Conservation (phyloP, 2,797 vertebrate species). For the Fundulus diaphanus region DNA sequence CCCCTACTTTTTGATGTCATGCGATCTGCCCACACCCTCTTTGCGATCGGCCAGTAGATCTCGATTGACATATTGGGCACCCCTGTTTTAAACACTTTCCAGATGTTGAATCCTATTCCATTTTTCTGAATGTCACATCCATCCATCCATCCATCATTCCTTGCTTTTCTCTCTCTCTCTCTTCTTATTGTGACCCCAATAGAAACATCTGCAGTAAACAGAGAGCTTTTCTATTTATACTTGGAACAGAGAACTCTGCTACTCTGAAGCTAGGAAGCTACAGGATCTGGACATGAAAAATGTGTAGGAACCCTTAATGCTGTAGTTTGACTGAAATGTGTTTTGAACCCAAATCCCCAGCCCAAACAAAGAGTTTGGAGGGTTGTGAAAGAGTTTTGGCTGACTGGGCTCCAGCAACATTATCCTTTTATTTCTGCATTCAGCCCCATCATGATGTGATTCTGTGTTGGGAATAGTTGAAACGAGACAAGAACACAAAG, state of each 20-base stretch:
- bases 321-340: slow-evolving; percentile 40
- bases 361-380: slow-evolving; percentile 28
- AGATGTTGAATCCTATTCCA: not conserved
- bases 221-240: not conserved
- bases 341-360: slow-evolving; percentile 5
- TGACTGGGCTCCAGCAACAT: not conserved
- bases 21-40: too few relatives aligned
- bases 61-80: too few relatives aligned
- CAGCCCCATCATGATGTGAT: slow-evolving; percentile 5
- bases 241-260: not conserved
- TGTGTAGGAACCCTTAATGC: not conserved
- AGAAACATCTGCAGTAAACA: not conserved
- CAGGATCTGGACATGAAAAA: not conserved
- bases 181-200: not conserved
- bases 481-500: not conserved
- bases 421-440: slow-evolving; percentile 5
- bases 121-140: not conserved
- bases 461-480: too few relatives aligned
- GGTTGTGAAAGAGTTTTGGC: slow-evolving; percentile 24
- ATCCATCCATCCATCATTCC: not conserved
- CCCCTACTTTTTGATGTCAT: too few relatives aligned
- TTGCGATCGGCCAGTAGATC: too few relatives aligned
- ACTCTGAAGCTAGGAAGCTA: not conserved
- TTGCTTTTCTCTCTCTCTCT: not conserved
- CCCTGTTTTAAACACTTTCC: not conserved